These are phyloP conservation scores for Euzophera pinguis DNA, from an alignment of 2,888 invertebrate genomes.

Conservation along the genomic window DNA sequence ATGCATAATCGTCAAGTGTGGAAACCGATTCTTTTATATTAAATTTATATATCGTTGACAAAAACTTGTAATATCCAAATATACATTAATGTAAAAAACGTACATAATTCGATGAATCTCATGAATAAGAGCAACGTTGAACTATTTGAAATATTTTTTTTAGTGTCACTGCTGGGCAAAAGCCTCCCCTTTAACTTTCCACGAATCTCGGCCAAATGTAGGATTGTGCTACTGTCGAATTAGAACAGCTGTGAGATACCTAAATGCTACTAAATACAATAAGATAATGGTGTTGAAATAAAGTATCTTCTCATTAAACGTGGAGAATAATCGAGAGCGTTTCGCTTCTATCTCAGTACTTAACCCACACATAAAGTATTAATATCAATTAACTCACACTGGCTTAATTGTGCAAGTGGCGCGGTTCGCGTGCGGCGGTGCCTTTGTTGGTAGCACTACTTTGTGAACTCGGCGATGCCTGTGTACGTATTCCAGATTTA, in stretches of 20 bases:
- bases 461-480: not conserved
- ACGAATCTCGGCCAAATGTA: no score
- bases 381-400: constrained; percentile 79
- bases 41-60: not conserved
- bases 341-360: constrained; percentile 36
- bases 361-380: constrained; percentile 68
- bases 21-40: not conserved
- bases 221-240: no score
- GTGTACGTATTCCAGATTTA: not conserved
- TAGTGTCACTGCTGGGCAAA: no score
- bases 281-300: not conserved
- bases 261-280: no score
- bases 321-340: not conserved
- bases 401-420: constrained; percentile 77
- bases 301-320: not conserved
- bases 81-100: no score
- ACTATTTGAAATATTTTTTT: no score
- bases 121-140: no score
- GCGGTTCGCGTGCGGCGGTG: constrained; percentile 74
- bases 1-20: not conserved
- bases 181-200: no score
- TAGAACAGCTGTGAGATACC: no score
- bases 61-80: no score
- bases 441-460: constrained; percentile 63
- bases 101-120: no score